Evolutionary conservation across 2,113 vertebrate genomes (phyloP).

Genomic region (Rhodinocichla rosea): DNA sequence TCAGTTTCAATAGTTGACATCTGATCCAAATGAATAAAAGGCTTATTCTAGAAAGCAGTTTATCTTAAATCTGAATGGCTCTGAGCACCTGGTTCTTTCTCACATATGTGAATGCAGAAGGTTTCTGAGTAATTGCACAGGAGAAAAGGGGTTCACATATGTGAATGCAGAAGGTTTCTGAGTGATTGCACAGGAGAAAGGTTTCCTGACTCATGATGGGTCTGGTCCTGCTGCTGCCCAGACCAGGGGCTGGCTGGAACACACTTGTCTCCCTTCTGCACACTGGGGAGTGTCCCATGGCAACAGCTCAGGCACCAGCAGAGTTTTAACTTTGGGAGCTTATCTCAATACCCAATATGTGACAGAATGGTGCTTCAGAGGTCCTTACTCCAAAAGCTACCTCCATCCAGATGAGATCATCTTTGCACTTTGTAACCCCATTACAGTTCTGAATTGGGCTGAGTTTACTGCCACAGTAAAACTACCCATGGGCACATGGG

Average conservation of each 20-base stretch:
- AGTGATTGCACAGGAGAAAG: background rate
- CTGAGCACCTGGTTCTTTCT: background rate
- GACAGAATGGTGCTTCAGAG: background rate
- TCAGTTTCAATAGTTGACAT: background rate
- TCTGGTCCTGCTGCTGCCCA: background rate
- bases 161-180: fast-evolving
- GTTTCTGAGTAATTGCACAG: background rate
- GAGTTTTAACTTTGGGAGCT: background rate
- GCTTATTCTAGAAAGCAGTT: background rate
- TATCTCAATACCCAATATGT: background rate
- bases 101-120: fast-evolving
- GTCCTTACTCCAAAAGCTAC: background rate
- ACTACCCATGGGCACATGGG: background rate
- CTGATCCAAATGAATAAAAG: background rate
- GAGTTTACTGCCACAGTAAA: background rate
- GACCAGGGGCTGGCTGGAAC: background rate
- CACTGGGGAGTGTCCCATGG: background rate
- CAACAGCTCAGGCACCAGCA: background rate
- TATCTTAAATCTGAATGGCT: background rate
- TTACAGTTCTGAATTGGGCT: background rate
- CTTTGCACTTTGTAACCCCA: background rate
- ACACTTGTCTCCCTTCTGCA: background rate
- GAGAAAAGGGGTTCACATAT: background rate
- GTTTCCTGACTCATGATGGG: background rate
- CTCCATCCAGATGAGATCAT: background rate